phyloP scores from a whole-genome alignment of 2,888 invertebrate genomes.

The Microchrysa polita region DNA sequence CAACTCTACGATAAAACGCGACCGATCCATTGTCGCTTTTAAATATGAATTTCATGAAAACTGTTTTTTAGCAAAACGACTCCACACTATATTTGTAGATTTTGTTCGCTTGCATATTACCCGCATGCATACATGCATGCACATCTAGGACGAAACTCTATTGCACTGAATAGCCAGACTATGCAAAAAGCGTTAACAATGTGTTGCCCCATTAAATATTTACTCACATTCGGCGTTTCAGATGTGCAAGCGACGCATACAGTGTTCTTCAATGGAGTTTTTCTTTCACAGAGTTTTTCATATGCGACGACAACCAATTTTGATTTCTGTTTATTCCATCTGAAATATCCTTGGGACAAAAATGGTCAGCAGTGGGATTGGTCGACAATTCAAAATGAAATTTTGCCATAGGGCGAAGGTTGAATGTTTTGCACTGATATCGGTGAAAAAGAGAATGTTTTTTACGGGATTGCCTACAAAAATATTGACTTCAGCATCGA shows the following conservation, averaged over 20 bases:
- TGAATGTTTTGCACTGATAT: not conserved
- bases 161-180: not conserved
- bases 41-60: conserved; percentile 10
- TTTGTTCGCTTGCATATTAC: no score
- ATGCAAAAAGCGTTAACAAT: conserved; percentile 3
- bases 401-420: not conserved
- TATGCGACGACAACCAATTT: not conserved
- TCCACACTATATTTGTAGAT: not conserved
- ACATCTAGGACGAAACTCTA: not conserved
- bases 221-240: conserved; percentile 8
- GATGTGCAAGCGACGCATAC: not conserved
- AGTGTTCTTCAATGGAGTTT: not conserved
- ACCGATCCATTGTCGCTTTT: not conserved
- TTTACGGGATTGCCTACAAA: no score
- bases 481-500: no score
- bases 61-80: not conserved
- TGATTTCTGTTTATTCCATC: not conserved
- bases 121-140: no score
- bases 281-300: not conserved
- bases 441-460: no score
- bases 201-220: conserved; percentile 9
- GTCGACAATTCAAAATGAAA: not conserved
- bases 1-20: no score
- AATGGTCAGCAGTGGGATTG: not conserved
- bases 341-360: not conserved